phyloP scores from a whole-genome alignment of 2,888 invertebrate genomes.

The Hirtodrosophila trivittata region DNA sequence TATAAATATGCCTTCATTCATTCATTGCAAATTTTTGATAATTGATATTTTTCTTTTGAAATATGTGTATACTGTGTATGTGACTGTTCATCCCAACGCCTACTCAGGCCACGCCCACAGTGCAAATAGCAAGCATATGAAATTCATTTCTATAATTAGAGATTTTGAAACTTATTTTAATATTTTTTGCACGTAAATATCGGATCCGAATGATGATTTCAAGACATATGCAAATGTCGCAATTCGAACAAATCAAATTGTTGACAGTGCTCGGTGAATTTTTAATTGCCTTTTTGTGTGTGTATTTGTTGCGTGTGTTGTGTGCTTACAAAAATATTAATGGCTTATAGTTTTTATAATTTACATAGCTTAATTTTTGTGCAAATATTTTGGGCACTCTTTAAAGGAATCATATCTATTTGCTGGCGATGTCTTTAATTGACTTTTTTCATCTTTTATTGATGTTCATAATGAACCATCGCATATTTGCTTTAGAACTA shows the following conservation, averaged over 20 bases:
- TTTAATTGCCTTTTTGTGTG: constrained; percentile 61
- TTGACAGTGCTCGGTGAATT: constrained; percentile 47
- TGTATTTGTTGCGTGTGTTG: constrained; percentile 5
- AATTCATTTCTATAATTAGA: constrained; percentile 59
- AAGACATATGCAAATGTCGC: constrained; percentile 65
- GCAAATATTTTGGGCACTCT: constrained; percentile 58
- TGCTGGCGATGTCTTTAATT: constrained; percentile 47
- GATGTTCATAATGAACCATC: constrained; percentile 13
- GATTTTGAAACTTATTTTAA: constrained; percentile 65
- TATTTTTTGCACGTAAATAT: constrained; percentile 64
- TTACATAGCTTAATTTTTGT: constrained; percentile 67
- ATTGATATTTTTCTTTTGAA: neutral
- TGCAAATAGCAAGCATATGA: constrained; percentile 58
- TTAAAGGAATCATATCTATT: constrained; percentile 30
- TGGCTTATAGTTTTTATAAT: constrained; percentile 50
- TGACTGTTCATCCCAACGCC: constrained; percentile 11
- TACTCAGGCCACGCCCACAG: constrained; percentile 29
- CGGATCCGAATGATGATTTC: constrained; percentile 45
- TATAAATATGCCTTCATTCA: too few relatives aligned
- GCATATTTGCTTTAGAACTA: constrained; percentile 20
- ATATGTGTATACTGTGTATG: neutral
- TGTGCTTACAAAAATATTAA: constrained; percentile 21
- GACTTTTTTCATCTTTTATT: constrained; percentile 44
- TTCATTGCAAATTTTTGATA: too few relatives aligned
- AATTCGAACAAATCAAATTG: constrained; percentile 72